Base-by-base conservation (phyloP, 2,797 vertebrate genomes). In the Salarias fasciatus region DNA sequence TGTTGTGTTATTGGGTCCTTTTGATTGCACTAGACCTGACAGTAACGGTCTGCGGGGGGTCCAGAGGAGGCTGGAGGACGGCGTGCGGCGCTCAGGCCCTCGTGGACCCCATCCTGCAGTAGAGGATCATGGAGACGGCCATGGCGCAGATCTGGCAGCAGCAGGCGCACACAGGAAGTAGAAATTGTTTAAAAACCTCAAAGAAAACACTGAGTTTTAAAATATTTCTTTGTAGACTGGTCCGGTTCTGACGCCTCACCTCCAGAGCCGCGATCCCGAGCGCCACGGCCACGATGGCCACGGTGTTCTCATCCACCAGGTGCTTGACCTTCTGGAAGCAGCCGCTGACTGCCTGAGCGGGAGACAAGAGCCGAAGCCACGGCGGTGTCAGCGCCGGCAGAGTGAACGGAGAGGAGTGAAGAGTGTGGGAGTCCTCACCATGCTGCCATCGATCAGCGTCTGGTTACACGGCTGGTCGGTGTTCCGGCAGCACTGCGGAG, bases 211-310 rank as follows among this genome's bases (percentile, higher is more conserved):
- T n/a, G n/a, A n/a, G n/a, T n/a, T n/a, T n/a, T n/a, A n/a, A n/a
- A n/a, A n/a, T n/a, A n/a, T n/a, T n/a, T 31, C 30, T 31, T 31
- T 35, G 33, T 6, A 35, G 9, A 6, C 35, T 2, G 6, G 11
- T 3, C 3, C 35, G 3, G 47, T 47, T 5, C 56, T 12, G 46
- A 8, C 0, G 11, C n/a, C n/a, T n/a, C n/a, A 94, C 94, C 93
- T 95, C 93, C 30, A 95, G 80, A 18, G 28, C 89, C 14, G 90
- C 92, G 8, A 95, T 93, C 18, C 86, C 93, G 15, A 95, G 71
- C 0, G 91, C 92, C 11, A 94, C 91, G 0, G 38, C 93, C 41
- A 91, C 89, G 4, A 95, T 87, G 7, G 86, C 83, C 9, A 75
- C 75, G 0, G 75, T 50, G 73, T 95, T 93, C 0, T 76, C 28